These are phyloP conservation scores for Pseudococcus longispinus DNA, from an alignment of 2,888 invertebrate species.

Conservation along the genomic window DNA sequence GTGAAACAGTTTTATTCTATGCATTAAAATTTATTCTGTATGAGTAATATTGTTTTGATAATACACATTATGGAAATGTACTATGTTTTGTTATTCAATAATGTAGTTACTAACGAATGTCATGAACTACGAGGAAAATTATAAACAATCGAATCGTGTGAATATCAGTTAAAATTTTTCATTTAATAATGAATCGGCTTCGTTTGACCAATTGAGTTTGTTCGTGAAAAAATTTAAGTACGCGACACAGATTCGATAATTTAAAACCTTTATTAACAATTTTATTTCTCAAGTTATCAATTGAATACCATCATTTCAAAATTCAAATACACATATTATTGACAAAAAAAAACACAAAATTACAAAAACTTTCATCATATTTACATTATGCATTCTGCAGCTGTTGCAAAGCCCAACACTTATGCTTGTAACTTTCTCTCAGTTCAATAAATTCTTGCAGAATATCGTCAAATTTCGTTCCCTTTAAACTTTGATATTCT, in stretches of 20 bases:
- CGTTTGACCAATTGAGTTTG: no score
- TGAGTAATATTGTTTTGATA: no score
- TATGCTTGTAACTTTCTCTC: constrained; percentile 47
- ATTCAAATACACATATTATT: neutral
- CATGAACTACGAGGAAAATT: neutral
- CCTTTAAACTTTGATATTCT: constrained; percentile 21
- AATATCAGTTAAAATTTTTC: neutral
- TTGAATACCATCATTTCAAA: neutral
- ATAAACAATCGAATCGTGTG: neutral
- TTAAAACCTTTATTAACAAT: neutral
- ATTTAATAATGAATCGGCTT: no score
- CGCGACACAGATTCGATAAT: neutral
- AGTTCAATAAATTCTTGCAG: constrained; percentile 22
- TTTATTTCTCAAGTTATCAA: neutral
- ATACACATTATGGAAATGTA: no score
- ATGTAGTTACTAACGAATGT: no score
- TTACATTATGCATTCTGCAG: neutral
- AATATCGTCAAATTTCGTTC: constrained; percentile 45
- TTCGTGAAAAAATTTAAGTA: no score
- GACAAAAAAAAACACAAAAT: neutral
- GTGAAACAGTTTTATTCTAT: neutral
- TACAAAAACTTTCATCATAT: neutral
- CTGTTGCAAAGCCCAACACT: constrained; percentile 51
- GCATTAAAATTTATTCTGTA: neutral
- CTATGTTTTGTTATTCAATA: no score